Evolutionary conservation across 2,888 invertebrate species (phyloP), one percentile per base, ranked within the genome.

Genomic region (Baccha elongata): DNA sequence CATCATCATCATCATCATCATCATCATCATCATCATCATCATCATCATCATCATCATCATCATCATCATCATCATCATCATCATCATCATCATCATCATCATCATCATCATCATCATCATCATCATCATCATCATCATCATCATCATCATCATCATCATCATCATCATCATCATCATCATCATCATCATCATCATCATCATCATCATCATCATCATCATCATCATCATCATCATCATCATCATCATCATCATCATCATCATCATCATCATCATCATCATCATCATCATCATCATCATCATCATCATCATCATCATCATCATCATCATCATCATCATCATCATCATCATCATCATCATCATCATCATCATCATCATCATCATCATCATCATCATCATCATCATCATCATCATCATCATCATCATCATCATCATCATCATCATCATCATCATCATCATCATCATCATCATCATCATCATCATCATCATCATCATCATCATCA

Each of bases 41-140:
- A 40, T 15, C n/a, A 6, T 6, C 40, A 40, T 40, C 40, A 40
- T 40, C 40, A 40, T 15, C 40, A 40, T 13, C 40, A 40, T 40
- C 40, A 40, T 15, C 40, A 40, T 40, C 40, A 40, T 40, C 40
- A 40, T 15, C 40, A 40, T 40, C 40, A 40, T 40, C 40, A 40
- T 15, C 40, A 40, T 40, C 40, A 40, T 40, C 40, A 40, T 15
- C 40, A 40, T 40, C 40, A 40, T 40, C 40, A 40, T 15, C 40
- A 40, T 40, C 40, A 40, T 40, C 40, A 40, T 15, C 40, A 40
- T 40, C 40, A 40, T 40, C 40, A 40, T 15, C 13, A 40, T 15
- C 40, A 40, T 40, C 40, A 40, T 15, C 40, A 40, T 40, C 40
- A 40, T 40, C 40, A 40, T 15, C 40, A 40, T 40, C 40, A 40